These are phyloP conservation scores for Ranitomeya variabilis DNA, from an alignment of 2,113 vertebrate genomes.

Conservation along the genomic window DNA sequence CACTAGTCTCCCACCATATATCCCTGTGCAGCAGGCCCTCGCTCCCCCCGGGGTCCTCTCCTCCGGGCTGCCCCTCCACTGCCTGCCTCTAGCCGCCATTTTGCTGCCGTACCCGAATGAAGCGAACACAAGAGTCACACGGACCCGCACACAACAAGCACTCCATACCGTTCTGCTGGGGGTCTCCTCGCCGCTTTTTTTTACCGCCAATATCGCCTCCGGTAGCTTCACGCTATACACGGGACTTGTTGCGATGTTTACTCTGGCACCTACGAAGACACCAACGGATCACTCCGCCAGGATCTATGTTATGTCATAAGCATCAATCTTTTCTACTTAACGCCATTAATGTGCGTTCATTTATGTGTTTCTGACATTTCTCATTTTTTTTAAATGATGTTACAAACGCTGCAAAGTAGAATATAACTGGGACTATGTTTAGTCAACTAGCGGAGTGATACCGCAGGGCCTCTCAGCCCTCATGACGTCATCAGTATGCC, in stretches of 20 bases:
- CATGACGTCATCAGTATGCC: neutral
- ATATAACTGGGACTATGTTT: neutral
- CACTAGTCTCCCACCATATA: neutral
- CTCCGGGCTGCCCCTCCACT: constrained; percentile 28
- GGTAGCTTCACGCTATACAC: neutral
- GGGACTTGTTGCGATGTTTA: neutral
- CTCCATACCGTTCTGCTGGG: neutral
- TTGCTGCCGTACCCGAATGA: neutral
- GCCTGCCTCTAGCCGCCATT: constrained; percentile 35
- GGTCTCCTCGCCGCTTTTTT: neutral
- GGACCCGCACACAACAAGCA: neutral
- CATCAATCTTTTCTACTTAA: no score
- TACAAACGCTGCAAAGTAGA: neutral
- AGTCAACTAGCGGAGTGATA: neutral
- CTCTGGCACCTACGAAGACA: constrained; percentile 42
- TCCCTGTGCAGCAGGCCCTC: neutral
- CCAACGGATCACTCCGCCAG: constrained; percentile 18
- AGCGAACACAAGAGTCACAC: neutral
- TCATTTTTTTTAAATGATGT: neutral
- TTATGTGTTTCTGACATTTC: no score
- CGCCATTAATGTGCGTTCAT: neutral
- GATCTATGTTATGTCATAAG: neutral
- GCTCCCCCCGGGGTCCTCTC: constrained; percentile 41
- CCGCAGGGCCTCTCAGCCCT: neutral
- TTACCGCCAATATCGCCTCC: neutral